Conservation (phyloP, 1,140 invertebrate genomes). For the Bombus ignitus region DNA sequence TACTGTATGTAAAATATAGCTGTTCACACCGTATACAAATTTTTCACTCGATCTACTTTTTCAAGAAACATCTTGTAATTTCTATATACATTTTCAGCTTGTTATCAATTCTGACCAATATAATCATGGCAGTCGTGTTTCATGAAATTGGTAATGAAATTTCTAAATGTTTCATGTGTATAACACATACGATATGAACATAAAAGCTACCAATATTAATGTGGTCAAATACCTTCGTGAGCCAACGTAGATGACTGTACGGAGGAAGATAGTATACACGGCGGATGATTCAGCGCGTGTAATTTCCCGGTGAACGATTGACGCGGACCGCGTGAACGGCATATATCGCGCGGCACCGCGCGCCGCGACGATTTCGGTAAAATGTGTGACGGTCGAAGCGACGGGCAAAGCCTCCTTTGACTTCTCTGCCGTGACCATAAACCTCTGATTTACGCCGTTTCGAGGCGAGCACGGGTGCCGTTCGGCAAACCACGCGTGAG, state of each 20-base stretch:
- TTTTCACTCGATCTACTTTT: too few relatives aligned
- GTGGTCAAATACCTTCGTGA: neutral
- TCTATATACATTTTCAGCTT: too few relatives aligned
- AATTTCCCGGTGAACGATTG: constrained; percentile 47
- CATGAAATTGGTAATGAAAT: neutral
- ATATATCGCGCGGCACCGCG: constrained; percentile 57
- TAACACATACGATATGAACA: neutral
- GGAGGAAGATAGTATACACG: neutral
- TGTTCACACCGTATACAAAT: too few relatives aligned
- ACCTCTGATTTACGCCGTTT: constrained; percentile 76
- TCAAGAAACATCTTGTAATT: too few relatives aligned
- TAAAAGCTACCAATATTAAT: neutral
- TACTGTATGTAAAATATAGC: too few relatives aligned
- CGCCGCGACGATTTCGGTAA: constrained; percentile 74
- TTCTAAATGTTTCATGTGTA: neutral
- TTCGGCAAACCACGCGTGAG: constrained; percentile 69
- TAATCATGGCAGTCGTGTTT: neutral
- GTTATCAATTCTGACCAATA: neutral
- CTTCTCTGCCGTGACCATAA: constrained; percentile 77
- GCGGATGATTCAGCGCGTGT: constrained; percentile 57
- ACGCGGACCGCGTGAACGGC: constrained; percentile 35
- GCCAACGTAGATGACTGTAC: neutral
- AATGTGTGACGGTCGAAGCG: constrained; percentile 77
- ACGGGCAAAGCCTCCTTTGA: constrained; percentile 77
- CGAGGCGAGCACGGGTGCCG: constrained; percentile 57